These are phyloP conservation scores for Chirona hameri DNA, from an alignment of 2,888 invertebrate species.

Conservation along the genomic window DNA sequence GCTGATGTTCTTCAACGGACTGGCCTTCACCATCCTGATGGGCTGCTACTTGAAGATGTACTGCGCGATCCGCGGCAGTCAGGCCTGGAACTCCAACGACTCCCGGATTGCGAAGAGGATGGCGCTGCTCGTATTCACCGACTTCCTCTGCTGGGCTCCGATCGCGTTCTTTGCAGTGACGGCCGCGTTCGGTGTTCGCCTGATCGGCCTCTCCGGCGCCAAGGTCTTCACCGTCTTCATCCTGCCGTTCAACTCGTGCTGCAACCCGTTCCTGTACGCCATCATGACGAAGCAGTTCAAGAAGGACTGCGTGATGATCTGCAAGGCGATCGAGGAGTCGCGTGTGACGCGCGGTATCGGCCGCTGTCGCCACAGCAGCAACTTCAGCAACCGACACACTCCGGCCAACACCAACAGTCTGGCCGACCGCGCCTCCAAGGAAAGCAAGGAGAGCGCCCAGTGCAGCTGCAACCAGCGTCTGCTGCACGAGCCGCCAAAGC, in stretches of 20 bases:
- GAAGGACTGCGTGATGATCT: slow-evolving; percentile 92
- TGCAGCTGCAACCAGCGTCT: slow-evolving; percentile 56
- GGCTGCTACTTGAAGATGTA: slow-evolving; percentile 97
- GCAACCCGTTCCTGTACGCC: slow-evolving; percentile 96
- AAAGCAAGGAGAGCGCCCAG: slow-evolving; percentile 43
- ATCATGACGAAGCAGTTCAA: slow-evolving; percentile 97
- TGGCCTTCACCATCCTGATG: slow-evolving; percentile 90
- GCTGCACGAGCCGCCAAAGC: slow-evolving; percentile 46
- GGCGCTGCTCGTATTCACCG: slow-evolving; percentile 94
- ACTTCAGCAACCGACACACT: slow-evolving; percentile 81
- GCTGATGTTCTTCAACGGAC: slow-evolving; percentile 84
- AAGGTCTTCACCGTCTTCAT: slow-evolving; percentile 87
- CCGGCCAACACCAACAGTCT: slow-evolving; percentile 81
- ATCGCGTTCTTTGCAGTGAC: slow-evolving; percentile 93
- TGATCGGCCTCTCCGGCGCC: slow-evolving; percentile 90
- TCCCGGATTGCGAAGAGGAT: slow-evolving; percentile 93
- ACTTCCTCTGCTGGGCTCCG: slow-evolving; percentile 97
- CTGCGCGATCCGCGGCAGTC: slow-evolving; percentile 90
- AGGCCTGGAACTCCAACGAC: slow-evolving; percentile 95
- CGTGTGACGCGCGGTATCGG: slow-evolving; percentile 83
- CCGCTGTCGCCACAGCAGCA: slow-evolving; percentile 77
- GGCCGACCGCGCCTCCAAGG: slow-evolving; percentile 71
- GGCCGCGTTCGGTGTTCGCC: slow-evolving; percentile 83
- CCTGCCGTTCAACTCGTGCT: slow-evolving; percentile 91
- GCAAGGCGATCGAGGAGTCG: slow-evolving; percentile 93